phyloP scores from a whole-genome alignment of 1,140 invertebrate species.

The Brachystomella parvula region DNA sequence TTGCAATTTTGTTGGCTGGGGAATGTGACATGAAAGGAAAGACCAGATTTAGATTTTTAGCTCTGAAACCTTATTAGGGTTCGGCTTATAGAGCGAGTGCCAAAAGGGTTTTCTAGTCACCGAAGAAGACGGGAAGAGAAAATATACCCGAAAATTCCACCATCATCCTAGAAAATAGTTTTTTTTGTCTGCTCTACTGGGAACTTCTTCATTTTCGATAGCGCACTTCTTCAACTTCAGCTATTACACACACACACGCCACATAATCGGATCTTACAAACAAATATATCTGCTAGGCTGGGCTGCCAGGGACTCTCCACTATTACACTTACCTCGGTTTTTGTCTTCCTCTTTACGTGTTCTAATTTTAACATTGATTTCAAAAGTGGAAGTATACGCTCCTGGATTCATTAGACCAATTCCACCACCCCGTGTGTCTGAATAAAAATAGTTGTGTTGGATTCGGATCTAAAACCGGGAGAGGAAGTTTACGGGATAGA shows the following conservation, averaged over 20 bases:
- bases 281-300: background rate
- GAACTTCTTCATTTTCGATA: background rate
- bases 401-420: no score
- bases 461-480: no score
- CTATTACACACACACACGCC: background rate
- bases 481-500: no score
- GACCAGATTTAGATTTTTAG: background rate
- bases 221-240: background rate
- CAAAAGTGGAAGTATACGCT: no score
- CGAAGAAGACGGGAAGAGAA: background rate
- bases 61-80: slow-evolving; percentile 1
- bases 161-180: background rate
- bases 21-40: background rate
- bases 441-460: no score
- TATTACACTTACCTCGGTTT: background rate
- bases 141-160: background rate
- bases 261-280: background rate
- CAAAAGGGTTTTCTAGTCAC: background rate
- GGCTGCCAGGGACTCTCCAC: background rate
- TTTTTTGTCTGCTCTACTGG: background rate
- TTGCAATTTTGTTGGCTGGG: background rate
- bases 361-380: background rate
- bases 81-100: background rate
- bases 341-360: background rate
- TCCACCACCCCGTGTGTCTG: no score